Evolutionary conservation across 2,888 invertebrate species (phyloP).

Genomic region (Leptarthrus brevirostris): DNA sequence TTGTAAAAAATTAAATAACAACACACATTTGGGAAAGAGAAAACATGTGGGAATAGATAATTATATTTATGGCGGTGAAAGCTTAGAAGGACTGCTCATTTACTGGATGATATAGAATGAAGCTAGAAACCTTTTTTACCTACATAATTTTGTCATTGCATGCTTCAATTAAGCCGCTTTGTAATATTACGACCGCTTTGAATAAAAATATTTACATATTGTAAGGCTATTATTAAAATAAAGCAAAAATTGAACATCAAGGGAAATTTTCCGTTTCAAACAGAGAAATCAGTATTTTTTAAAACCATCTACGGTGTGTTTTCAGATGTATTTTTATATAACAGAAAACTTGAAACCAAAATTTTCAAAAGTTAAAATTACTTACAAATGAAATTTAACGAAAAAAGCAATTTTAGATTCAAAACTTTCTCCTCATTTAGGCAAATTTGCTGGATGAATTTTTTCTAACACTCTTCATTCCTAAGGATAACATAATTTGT

Average conservation of each 20-base stretch:
- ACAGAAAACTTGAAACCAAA: not conserved
- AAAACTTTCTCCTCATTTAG: not conserved
- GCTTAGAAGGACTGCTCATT: too few relatives aligned
- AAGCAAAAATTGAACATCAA: conserved; percentile 5
- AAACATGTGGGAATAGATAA: too few relatives aligned
- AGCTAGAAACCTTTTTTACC: too few relatives aligned
- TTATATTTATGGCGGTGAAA: too few relatives aligned
- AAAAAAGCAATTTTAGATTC: conserved; percentile 16
- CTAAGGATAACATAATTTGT: conserved; percentile 5
- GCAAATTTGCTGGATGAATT: conserved; percentile 25
- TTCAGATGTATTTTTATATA: not conserved
- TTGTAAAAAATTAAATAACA: too few relatives aligned
- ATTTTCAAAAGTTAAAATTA: not conserved
- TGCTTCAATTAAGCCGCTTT: too few relatives aligned
- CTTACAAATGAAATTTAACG: conserved; percentile 25
- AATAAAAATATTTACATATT: too few relatives aligned
- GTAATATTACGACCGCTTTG: too few relatives aligned
- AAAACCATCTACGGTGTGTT: not conserved
- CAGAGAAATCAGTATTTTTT: not conserved
- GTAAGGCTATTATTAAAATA: too few relatives aligned
- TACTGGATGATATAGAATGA: too few relatives aligned
- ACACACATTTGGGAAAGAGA: too few relatives aligned
- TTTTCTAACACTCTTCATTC: conserved; percentile 26
- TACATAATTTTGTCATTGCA: too few relatives aligned
- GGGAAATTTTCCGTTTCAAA: conserved; percentile 9